Base-by-base conservation (phyloP, 2,888 invertebrate genomes). In the Mythimna albipuncta region DNA sequence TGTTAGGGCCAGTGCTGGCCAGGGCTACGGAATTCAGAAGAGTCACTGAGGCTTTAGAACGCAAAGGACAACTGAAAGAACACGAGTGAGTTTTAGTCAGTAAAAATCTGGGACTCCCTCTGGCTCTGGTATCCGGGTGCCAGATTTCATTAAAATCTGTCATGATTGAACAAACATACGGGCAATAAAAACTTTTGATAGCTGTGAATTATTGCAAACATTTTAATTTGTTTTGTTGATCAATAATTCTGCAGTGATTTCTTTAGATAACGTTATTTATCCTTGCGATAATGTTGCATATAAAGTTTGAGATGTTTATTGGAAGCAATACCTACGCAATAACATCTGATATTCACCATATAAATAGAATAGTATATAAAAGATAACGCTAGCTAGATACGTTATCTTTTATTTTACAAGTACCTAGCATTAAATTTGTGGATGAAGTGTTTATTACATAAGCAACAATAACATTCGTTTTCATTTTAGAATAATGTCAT, bases 251-350 rank as follows among this genome's bases (percentile, higher is more conserved):
- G 47, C 67, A 47, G 52, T 58, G 47, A 41, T 47, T 47, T 58
- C 35, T 57, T 44, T 5, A 57, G 77, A 82, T 67, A 77, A 52
- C 32, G 54, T 44, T 76, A 73, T 73, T n/a, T n/a, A 74, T 54
- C 32, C 47, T 80, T 66, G 59, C 35, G 19, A 61, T 78, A 50
- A 35, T 57, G 6, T 70, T 62, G 52, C 16, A 68, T 77, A n/a
- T 57, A 19, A 57, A 64, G 57, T 65, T 61, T 54, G 11, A 58
- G 10, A 64, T 77, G 21, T 65, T 59, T 64, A 64, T 41, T 65
- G 6, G 26, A 44, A 67, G 57, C n/a, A 68, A 50, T 55, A 26
- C 26, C 26, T 26, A 44, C 35, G 47, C 55, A 81, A 62, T 67
- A 26, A 52, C n/a, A 47, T 61, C n/a, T 57, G n/a, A 35, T 50